Base-by-base conservation (phyloP, 1,140 invertebrate genomes). In the Zaprionus camerounensis region DNA sequence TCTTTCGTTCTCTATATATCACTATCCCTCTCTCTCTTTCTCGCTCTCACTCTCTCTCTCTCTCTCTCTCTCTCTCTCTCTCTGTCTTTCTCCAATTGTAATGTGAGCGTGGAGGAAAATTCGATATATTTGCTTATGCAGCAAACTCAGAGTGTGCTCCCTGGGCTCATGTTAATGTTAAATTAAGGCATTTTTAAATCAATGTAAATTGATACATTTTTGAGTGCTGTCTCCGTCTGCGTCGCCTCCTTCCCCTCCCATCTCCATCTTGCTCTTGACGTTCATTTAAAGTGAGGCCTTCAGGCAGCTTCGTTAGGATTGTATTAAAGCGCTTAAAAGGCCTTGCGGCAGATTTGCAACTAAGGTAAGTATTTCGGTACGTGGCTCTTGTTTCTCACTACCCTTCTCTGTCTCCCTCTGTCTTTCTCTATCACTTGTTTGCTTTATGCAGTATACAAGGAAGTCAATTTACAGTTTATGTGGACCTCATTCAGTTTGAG, bases 171-270 rank as follows among this genome's bases (percentile, higher is more conserved):
- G 46, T 51, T 51, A 22, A 24, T 12, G 46, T 51, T 51, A 9
- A 51, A 51, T 51, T 51, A 51, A 20, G 46, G 11, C 3, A 20
- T 22, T 51, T 22, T 51, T 22, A 51, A 51, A 20, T 51, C 20
- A 51, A 22, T 51, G 46, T 51, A 51, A 51, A 51, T 51, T 22
- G 46, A 51, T 51, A 51, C 46, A 24, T 51, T 22, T 51, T 22
- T 24, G 20, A 46, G n/a, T 17, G n/a, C n/a, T n/a, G n/a, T 9
- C 17, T 46, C 4, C 11, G 20, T 24, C 46, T 5, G 4, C 7
- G 1, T 11, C 38, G n/a, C 5, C 6, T 6, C 2, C 38, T n/a
- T 5, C 15, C 12, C 15, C 13, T 6, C 0, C 15, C 15, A 7
- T n/a, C 41, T 1, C 36, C n/a, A 7, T 9, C 3, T 17, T 46